Percentiles rank a stretch among this genome's conserved stretches.
Conservation (phyloP, 2,113 vertebrate genomes). For the Carettochelys insculpta region DNA sequence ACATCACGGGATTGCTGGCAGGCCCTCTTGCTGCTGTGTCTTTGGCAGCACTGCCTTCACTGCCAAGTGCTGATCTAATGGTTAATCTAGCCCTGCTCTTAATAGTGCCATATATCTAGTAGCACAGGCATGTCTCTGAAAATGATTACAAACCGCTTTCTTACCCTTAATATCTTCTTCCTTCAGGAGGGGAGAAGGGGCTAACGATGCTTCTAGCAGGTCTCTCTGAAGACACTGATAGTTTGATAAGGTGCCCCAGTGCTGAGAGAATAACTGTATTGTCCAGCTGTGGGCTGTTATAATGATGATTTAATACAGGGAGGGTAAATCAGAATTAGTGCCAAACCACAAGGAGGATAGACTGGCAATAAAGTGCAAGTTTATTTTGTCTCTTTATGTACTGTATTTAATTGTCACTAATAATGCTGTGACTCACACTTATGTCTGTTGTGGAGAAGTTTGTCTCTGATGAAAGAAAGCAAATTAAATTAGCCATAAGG, state of each 20-base stretch:
- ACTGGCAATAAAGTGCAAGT: not conserved
- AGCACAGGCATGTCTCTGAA: not conserved
- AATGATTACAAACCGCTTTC: not conserved
- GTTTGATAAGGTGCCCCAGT: not conserved
- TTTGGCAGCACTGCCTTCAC: not conserved
- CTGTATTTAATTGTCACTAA: not conserved
- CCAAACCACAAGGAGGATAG: not conserved
- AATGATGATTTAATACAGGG: accelerated
- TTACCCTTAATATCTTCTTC: not conserved
- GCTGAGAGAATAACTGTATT: accelerated
- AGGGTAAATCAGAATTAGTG: not conserved
- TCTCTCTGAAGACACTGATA: not conserved
- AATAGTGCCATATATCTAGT: not conserved
- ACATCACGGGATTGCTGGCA: accelerated
- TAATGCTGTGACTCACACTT: not conserved
- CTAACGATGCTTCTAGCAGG: not conserved
- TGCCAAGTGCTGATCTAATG: accelerated
- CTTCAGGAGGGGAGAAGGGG: not conserved
- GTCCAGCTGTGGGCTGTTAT: not conserved
- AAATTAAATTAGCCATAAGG: accelerated
- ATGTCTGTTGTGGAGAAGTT: not conserved
- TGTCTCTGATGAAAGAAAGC: not conserved
- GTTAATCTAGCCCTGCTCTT: not conserved
- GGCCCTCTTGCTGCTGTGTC: not conserved
- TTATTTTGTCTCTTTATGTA: not conserved